Percentiles rank a stretch among this genome's conserved stretches.
phyloP scores from a whole-genome alignment of 2,797 vertebrate genomes.

The Trichosurus vulpecula region DNA sequence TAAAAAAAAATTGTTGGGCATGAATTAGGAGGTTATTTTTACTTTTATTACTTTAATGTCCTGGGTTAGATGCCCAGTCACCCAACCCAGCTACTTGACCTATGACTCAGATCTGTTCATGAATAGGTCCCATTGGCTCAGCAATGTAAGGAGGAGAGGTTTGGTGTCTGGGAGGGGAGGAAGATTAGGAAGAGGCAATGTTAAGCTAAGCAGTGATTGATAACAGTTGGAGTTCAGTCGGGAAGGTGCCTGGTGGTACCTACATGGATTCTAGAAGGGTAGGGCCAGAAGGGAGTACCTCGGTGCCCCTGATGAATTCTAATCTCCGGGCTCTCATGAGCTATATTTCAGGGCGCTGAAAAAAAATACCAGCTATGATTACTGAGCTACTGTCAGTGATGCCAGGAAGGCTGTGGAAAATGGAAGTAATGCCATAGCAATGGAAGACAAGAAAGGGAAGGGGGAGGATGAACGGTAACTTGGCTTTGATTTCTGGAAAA shows the following conservation, averaged over 20 bases:
- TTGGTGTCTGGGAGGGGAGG: neutral
- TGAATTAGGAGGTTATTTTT: neutral
- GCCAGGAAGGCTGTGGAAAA: neutral
- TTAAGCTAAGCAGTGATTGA: too few relatives aligned
- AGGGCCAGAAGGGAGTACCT: neutral
- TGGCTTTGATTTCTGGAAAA: neutral
- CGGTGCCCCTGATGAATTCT: too few relatives aligned
- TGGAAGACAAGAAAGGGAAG: neutral
- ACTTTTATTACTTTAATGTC: neutral
- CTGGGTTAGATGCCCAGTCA: neutral
- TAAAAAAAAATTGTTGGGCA: neutral
- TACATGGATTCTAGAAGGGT: neutral
- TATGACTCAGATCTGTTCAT: neutral
- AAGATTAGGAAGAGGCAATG: neutral
- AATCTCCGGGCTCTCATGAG: neutral
- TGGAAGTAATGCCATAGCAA: neutral
- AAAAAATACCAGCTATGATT: neutral
- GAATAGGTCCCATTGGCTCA: neutral
- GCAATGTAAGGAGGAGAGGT: neutral
- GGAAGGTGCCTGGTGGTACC: neutral
- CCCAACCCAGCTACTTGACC: neutral
- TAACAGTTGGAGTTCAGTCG: neutral
- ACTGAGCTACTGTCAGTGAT: neutral
- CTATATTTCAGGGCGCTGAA: neutral
- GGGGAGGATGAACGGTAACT: neutral